These are phyloP conservation scores for Chymomyza procnemis DNA, from an alignment of 2,888 invertebrate species.

Conservation along the genomic window DNA sequence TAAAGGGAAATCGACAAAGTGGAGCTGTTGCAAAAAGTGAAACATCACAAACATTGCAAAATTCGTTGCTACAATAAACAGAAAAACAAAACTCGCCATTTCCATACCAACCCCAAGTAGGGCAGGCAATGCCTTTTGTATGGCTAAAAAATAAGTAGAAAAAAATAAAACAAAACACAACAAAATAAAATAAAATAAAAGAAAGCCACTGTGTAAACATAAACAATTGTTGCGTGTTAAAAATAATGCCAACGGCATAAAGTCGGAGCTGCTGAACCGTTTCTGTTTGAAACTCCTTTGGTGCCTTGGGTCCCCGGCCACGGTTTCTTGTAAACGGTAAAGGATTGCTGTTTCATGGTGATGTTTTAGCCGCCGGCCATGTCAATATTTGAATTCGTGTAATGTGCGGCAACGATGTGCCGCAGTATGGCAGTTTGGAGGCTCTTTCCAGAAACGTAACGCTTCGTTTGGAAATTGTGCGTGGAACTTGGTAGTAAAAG, in stretches of 20 bases:
- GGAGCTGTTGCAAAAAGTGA: constrained; percentile 3
- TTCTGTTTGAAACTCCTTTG: background rate
- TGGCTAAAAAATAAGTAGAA: background rate
- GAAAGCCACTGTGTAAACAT: constrained; percentile 14
- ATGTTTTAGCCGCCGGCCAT: constrained; percentile 4
- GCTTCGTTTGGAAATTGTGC: background rate
- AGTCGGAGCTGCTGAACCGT: background rate
- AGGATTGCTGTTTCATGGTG: background rate
- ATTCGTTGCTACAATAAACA: background rate
- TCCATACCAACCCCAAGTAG: background rate
- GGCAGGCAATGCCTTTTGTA: background rate
- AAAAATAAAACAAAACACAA: background rate
- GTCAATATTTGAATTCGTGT: constrained; percentile 8
- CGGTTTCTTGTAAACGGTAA: background rate
- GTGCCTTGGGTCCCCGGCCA: background rate
- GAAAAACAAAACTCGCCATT: background rate
- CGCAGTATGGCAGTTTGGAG: background rate
- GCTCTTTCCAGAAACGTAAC: background rate
- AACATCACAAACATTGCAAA: background rate
- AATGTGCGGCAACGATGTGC: background rate
- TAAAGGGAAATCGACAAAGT: background rate
- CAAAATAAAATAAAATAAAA: background rate
- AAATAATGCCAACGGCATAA: background rate
- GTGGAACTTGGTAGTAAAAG: constrained; percentile 2
- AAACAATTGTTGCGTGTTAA: constrained; percentile 22